These are phyloP conservation scores for Gonioctena quinquepunctata DNA, from an alignment of 1,140 invertebrate genomes.

Conservation along the genomic window DNA sequence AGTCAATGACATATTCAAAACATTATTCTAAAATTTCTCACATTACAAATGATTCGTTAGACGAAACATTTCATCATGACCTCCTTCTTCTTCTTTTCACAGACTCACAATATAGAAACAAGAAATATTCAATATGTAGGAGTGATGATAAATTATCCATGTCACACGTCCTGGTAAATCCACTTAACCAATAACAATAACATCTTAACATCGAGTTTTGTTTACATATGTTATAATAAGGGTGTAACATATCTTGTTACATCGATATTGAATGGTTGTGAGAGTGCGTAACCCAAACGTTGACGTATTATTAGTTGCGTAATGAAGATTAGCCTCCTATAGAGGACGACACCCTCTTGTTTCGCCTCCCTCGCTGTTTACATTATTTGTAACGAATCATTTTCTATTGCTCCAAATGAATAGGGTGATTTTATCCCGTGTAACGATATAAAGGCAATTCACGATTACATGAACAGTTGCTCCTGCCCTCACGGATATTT, in stretches of 20 bases:
- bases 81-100: no score
- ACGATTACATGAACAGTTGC: conserved; percentile 4
- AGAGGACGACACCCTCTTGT: conserved; percentile 32
- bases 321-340: conserved; percentile 39
- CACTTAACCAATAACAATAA: conserved; percentile 9
- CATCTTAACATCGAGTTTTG: conserved; percentile 17
- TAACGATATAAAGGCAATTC: conserved; percentile 32
- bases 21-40: no score
- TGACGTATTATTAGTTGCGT: conserved; percentile 43
- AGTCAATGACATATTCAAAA: no score
- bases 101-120: no score
- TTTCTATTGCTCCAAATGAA: conserved; percentile 37
- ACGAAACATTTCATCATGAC: no score
- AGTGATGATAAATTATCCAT: no score
- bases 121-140: no score
- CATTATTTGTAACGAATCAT: conserved; percentile 43
- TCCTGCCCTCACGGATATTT: not conserved
- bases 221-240: conserved; percentile 35
- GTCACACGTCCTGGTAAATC: not conserved
- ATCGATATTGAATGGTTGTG: conserved; percentile 32
- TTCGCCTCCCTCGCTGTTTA: conserved; percentile 34
- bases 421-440: conserved; percentile 34
- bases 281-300: conserved; percentile 35
- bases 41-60: not conserved
- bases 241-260: conserved; percentile 41